Base-by-base conservation (phyloP, 1,140 invertebrate genomes). In the Onthophagus taurus region DNA sequence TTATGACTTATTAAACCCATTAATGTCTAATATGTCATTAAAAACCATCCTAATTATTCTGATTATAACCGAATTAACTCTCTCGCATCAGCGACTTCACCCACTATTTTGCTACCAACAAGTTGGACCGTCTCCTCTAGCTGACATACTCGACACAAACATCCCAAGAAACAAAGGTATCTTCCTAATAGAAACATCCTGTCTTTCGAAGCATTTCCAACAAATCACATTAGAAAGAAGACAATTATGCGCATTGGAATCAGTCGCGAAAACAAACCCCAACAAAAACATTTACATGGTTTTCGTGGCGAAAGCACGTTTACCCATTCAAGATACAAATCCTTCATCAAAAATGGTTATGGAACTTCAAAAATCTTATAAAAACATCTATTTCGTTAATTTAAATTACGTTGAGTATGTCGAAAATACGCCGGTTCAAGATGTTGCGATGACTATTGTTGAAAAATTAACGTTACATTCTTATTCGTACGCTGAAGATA, bases 201-300 rank as follows among this genome's bases (percentile, higher is more conserved):
- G 70, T 16, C 66, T 53, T 33, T 60, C 59, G 24, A 67, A 65
- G 47, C 49, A 49, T 0, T 55, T 58, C 9, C 57, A 58, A 3
- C 68, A 64, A 42, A 55, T 64, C 1, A 39, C 60, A 7, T 50
- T 80, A 14, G 71, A 60, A 16, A 44, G 70, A 0, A 61, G 79
- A 14, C 76, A 81, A 53, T 77, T 78, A 0, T 82, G 79, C 50
- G 75, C 78, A 0, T 71, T 82, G 1, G 80, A 82, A 64, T 81
- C 78, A 0, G 77, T 77, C 0, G 79, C 78, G 1, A 53, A 61
- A 23, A 64, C 72, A 54, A 79, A 82, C 63, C 76, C 76, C 8
- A 64, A 68, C 37, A 68, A 65, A 41, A 63, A 67, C 16, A 63
- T 81, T 1, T 76, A 73, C 48, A 49, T 80, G 6, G 43, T 79